Percentiles rank a stretch among this genome's conserved stretches.
These are phyloP conservation scores for Chymomyza caudatula DNA, from an alignment of 2,888 invertebrate species.

Conservation along the genomic window DNA sequence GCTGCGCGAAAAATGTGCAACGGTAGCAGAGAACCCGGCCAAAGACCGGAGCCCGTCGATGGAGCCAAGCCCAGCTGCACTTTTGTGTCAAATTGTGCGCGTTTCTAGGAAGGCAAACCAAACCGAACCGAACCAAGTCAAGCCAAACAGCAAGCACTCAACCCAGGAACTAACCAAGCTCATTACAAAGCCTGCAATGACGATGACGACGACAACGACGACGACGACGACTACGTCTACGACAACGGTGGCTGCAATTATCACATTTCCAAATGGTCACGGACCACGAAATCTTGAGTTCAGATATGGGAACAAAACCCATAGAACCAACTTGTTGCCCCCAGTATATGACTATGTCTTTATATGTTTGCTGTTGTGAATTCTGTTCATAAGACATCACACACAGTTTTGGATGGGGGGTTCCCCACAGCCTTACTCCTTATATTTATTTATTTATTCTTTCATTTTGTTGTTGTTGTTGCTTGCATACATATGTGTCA, in stretches of 20 bases:
- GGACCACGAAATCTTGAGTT: conserved; percentile 74
- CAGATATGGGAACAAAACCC: conserved; percentile 48
- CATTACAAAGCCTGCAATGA: conserved; percentile 40
- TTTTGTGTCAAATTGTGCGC: conserved; percentile 50
- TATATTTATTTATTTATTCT: not conserved
- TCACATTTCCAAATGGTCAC: conserved; percentile 75
- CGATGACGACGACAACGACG: not conserved
- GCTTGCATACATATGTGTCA: conserved; percentile 48
- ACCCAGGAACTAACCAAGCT: conserved; percentile 12
- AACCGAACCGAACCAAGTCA: not conserved
- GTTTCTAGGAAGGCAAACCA: conserved; percentile 25
- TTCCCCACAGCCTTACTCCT: not conserved
- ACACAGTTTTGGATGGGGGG: not conserved
- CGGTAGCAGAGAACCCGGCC: conserved; percentile 50
- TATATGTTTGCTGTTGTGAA: not conserved
- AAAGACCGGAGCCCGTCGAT: conserved; percentile 7
- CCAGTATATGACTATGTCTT: conserved; percentile 49
- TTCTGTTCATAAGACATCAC: conserved; percentile 19
- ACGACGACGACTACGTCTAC: not conserved
- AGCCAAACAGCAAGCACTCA: no score
- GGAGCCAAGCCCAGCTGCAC: conserved; percentile 66
- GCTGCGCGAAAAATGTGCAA: conserved; percentile 46
- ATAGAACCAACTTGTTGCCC: conserved; percentile 26
- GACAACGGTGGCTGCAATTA: conserved; percentile 53
- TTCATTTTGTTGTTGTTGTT: not conserved